Base-by-base conservation (phyloP, 2,888 invertebrate genomes). In the Ariolimax columbianus region DNA sequence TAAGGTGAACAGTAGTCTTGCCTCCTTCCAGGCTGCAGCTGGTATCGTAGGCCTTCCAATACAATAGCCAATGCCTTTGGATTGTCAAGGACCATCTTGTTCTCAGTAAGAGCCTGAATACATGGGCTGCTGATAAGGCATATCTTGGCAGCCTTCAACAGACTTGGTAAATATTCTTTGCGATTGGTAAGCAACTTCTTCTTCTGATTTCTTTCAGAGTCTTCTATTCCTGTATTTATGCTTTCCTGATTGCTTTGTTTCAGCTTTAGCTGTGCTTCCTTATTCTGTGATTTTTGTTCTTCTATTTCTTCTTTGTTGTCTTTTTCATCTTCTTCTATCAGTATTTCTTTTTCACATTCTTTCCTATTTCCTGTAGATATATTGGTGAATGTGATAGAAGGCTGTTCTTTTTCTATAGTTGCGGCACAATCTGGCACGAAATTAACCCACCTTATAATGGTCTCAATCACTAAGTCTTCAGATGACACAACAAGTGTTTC, bases 11-110 rank as follows among this genome's bases (percentile, higher is more conserved):
- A 82, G 30, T 75, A 73, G 36, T 82, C 59, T 40, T 75, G 63
- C n/a, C 73, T 70, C 30, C 75, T 73, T 14, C 75, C 75, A 38
- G 82, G 82, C 66, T 82, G 73, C 9, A 75, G 59, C 7, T 82
- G 75, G 63, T 82, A 75, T 14, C 75, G 36, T 26, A 75, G 75
- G 3, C 40, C 75, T 23, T 75, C 75, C 70, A 38, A 7, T 17
- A 82, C 63, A n/a, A 75, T 11, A 11, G 40, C 30, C 6, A 75
- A 59, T n/a, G 75, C 75, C 55, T 73, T 40, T 17, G 59, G 33
- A 59, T 59, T 63, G 38, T 75, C 40, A 11, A n/a, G 38, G 0
- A 82, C 43, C 40, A 55, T 17, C 30, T 72, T 30, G 38, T 43
- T 75, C 40, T 51, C 63, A 11, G 59, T 30, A 17, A 82, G 82